phyloP scores from a whole-genome alignment of 2,888 invertebrate genomes.

The Dexiosoma caninum region DNA sequence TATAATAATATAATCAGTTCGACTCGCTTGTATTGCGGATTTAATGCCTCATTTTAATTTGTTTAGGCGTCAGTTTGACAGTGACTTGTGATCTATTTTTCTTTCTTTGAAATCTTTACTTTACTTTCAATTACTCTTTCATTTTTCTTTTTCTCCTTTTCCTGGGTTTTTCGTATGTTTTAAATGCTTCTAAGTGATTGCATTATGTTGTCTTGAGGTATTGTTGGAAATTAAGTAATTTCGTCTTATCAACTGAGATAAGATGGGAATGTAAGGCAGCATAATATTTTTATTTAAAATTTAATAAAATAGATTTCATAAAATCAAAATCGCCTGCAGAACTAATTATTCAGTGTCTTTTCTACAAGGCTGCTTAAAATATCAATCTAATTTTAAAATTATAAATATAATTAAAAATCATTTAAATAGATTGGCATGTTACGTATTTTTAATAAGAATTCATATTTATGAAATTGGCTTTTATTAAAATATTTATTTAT shows the following conservation, averaged over 20 bases:
- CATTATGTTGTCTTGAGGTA: background rate
- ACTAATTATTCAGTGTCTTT: no score
- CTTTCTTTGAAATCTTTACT: constrained; percentile 6
- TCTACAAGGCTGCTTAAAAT: no score
- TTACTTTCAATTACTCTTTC: constrained; percentile 44
- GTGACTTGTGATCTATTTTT: constrained; percentile 6
- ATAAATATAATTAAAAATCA: no score
- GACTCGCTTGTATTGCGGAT: constrained; percentile 1
- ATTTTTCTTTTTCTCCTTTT: background rate
- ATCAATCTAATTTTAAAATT: no score
- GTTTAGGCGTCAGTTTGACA: constrained; percentile 49
- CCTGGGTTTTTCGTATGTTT: background rate
- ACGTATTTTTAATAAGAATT: no score
- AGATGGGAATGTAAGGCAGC: background rate
- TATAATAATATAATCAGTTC: background rate
- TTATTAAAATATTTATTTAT: no score
- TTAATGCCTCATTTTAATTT: constrained; percentile 44
- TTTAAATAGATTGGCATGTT: no score
- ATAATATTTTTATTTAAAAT: background rate
- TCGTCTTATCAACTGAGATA: constrained; percentile 10
- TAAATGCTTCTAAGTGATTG: constrained; percentile 31
- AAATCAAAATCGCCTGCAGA: background rate
- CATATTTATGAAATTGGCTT: no score
- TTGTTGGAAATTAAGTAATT: constrained; percentile 43
- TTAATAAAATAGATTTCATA: background rate